Percentiles rank a stretch among this genome's conserved stretches.
These are phyloP conservation scores for Pandemis corylana DNA, from an alignment of 2,888 invertebrate genomes.

Conservation along the genomic window DNA sequence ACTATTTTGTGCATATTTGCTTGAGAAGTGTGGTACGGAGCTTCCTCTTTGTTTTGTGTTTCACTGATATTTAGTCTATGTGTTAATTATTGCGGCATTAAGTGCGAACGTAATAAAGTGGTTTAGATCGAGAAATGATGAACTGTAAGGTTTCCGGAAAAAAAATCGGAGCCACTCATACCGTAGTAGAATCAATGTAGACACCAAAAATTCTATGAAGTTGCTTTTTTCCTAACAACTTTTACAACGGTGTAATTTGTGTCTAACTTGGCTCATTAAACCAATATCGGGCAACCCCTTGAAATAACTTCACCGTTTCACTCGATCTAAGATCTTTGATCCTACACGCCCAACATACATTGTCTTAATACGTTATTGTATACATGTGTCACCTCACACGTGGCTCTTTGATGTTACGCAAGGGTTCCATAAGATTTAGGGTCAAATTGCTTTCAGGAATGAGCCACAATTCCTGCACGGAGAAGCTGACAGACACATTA, in stretches of 20 bases:
- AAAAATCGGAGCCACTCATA: neutral
- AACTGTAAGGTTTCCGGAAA: neutral
- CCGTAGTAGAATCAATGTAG: neutral
- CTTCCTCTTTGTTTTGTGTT: constrained; percentile 31
- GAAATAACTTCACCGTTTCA: constrained; percentile 22
- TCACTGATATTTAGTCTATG: constrained; percentile 20
- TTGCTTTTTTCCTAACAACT: neutral
- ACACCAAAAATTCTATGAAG: neutral
- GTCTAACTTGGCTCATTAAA: constrained; percentile 17
- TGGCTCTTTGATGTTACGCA: constrained; percentile 45
- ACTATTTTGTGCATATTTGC: constrained; percentile 49
- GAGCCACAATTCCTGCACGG: constrained; percentile 40
- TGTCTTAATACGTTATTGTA: constrained; percentile 32
- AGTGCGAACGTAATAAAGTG: neutral
- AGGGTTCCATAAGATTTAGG: constrained; percentile 45
- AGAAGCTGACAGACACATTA: constrained; percentile 56
- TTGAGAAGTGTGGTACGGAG: constrained; percentile 28
- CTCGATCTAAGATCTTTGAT: constrained; percentile 21
- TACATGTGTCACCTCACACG: constrained; percentile 25
- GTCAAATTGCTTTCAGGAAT: constrained; percentile 69
- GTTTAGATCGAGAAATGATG: neutral
- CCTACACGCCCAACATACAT: constrained; percentile 10
- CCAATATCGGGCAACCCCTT: constrained; percentile 15
- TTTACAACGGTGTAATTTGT: constrained; percentile 12
- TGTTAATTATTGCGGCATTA: constrained; percentile 21